Conservation (phyloP, 2,113 vertebrate species). For the Apaloderma vittatum region DNA sequence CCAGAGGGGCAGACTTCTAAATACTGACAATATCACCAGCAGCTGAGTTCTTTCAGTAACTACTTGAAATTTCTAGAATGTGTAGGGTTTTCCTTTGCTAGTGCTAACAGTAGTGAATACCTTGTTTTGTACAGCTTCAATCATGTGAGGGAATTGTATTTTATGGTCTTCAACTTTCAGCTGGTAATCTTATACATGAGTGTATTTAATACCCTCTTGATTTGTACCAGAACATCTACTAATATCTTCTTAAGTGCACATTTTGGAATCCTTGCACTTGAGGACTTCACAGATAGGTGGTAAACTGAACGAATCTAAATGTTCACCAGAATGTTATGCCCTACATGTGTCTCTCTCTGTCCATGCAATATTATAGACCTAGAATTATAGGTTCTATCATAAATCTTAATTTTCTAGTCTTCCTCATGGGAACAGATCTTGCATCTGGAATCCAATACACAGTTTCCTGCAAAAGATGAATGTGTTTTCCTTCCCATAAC, state of each 20-base stretch:
- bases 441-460: neutral
- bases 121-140: conserved; percentile 21
- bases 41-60: conserved; percentile 29
- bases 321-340: neutral
- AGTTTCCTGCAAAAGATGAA: neutral
- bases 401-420: conserved; percentile 16
- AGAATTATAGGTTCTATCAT: neutral
- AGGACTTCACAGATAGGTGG: neutral
- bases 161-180: conserved; percentile 50
- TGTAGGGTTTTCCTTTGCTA: conserved; percentile 22
- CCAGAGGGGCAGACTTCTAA: conserved; percentile 8
- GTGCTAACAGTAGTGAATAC: conserved; percentile 52
- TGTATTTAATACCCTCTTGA: conserved; percentile 22
- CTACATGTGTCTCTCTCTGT: neutral
- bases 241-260: neutral
- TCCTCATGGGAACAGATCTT: neutral
- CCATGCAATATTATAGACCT: neutral
- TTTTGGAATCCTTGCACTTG: conserved; percentile 9
- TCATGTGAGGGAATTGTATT: conserved; percentile 39
- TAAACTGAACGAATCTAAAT: conserved; percentile 33
- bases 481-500: neutral
- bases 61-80: conserved; percentile 23
- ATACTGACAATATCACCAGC: neutral
- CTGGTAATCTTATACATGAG: conserved; percentile 34
- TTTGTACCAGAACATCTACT: conserved; percentile 51